Conservation (phyloP, 2,888 invertebrate species). For the Acleris holmiana region DNA sequence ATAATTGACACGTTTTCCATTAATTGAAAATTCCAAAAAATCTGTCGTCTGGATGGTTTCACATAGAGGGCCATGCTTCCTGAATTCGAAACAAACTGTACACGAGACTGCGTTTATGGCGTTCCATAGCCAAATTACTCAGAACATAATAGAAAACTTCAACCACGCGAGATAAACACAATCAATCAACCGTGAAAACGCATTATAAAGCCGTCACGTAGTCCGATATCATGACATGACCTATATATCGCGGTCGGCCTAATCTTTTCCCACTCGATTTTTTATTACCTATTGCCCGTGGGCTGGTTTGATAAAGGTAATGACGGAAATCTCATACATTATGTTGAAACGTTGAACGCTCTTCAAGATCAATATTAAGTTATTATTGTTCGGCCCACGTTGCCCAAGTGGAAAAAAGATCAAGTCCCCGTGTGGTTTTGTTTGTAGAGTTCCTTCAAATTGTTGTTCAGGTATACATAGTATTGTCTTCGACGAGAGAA, state of each 20-base stretch:
- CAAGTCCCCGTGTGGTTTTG: background rate
- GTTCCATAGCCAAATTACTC: background rate
- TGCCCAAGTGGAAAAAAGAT: slow-evolving; percentile 9
- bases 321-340: slow-evolving; percentile 25
- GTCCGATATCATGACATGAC: slow-evolving; percentile 55
- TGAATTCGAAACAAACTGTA: too few species aligned
- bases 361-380: slow-evolving; percentile 34
- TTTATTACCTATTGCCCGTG: background rate
- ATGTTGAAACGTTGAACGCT: slow-evolving; percentile 19
- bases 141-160: slow-evolving; percentile 1
- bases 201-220: slow-evolving; percentile 44
- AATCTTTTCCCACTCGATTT: slow-evolving; percentile 58
- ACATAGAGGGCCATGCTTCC: too few species aligned
- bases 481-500: background rate
- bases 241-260: slow-evolving; percentile 53
- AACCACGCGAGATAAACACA: slow-evolving; percentile 3
- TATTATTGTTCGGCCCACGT: slow-evolving; percentile 27
- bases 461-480: background rate
- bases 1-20: too few species aligned
- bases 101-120: background rate
- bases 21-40: too few species aligned
- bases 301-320: slow-evolving; percentile 24
- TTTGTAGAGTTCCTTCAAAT: slow-evolving; percentile 8
- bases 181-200: slow-evolving; percentile 36
- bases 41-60: too few species aligned